Evolutionary conservation across 2,888 invertebrate genomes (phyloP).

Genomic region (Rhabditoides inermis): DNA sequence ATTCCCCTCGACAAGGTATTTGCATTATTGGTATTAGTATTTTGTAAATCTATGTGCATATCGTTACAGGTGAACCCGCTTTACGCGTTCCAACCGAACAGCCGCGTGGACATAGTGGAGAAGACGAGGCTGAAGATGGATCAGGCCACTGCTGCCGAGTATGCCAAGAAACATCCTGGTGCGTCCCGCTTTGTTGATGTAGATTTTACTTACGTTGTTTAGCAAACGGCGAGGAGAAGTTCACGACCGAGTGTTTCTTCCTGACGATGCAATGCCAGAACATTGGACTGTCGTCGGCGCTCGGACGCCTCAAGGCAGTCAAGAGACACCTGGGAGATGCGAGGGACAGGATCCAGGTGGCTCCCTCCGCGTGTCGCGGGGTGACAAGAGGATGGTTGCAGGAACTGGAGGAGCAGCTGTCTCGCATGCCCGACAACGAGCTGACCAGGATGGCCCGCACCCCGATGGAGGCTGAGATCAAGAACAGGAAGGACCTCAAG

Average conservation of each 20-base stretch:
- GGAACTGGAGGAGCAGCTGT: not conserved
- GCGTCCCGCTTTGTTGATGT: too few relatives aligned
- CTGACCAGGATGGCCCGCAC: not conserved
- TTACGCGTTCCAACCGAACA: conserved; percentile 74
- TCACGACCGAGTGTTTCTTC: conserved; percentile 94
- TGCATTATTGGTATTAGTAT: not conserved
- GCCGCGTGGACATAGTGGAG: conserved; percentile 54
- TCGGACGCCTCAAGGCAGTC: conserved; percentile 52
- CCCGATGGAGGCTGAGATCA: too few relatives aligned
- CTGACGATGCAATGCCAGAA: conserved; percentile 87
- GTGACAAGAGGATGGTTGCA: too few relatives aligned
- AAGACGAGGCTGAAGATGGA: conserved; percentile 73
- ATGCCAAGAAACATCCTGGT: conserved; percentile 56
- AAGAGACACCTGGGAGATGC: conserved; percentile 21
- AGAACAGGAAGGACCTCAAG: too few relatives aligned
- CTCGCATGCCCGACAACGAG: not conserved
- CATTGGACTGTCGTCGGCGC: conserved; percentile 76
- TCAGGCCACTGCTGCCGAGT: conserved; percentile 71
- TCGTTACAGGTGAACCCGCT: conserved; percentile 65
- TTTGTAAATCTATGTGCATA: not conserved
- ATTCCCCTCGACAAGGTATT: conserved; percentile 70
- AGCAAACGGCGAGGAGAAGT: conserved; percentile 65
- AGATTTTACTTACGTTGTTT: too few relatives aligned
- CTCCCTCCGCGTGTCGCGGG: not conserved
- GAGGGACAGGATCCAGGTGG: conserved; percentile 9